phyloP scores from a whole-genome alignment of 2,888 invertebrate genomes.

The Apamea epomidion region DNA sequence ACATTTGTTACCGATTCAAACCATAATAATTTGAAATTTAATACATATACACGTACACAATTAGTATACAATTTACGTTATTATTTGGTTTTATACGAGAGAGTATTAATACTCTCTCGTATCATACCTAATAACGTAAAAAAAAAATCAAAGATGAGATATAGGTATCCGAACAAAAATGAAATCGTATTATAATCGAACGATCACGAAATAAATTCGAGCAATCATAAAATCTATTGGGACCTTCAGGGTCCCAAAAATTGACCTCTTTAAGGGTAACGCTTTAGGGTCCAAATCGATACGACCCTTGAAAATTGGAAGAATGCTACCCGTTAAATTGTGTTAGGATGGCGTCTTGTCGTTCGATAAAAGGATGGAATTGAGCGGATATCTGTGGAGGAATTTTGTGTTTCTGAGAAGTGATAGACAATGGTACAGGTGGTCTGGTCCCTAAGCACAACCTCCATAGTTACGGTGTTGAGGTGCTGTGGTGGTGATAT shows the following conservation, averaged over 20 bases:
- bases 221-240: slow-evolving; percentile 43
- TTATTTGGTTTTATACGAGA: no score
- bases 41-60: no score
- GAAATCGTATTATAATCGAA: slow-evolving; percentile 23
- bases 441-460: not conserved
- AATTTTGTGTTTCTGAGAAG: not conserved
- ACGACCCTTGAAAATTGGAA: slow-evolving; percentile 52
- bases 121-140: not conserved
- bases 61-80: no score
- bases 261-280: slow-evolving; percentile 36
- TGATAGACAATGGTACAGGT: not conserved
- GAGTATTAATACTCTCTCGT: no score
- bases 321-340: slow-evolving; percentile 45
- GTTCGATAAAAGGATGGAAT: slow-evolving; percentile 6
- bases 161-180: slow-evolving; percentile 7
- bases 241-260: slow-evolving; percentile 40
- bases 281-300: slow-evolving; percentile 48
- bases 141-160: not conserved
- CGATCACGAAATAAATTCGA: slow-evolving; percentile 50
- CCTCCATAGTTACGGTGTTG: not conserved
- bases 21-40: no score
- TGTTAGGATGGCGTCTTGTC: slow-evolving; percentile 27
- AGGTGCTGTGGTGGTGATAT: not conserved
- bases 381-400: not conserved
- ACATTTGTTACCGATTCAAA: no score